Evolutionary conservation across 2,888 invertebrate species (phyloP), one percentile per base, ranked within the genome.

Genomic region (Orthosia cruda): DNA sequence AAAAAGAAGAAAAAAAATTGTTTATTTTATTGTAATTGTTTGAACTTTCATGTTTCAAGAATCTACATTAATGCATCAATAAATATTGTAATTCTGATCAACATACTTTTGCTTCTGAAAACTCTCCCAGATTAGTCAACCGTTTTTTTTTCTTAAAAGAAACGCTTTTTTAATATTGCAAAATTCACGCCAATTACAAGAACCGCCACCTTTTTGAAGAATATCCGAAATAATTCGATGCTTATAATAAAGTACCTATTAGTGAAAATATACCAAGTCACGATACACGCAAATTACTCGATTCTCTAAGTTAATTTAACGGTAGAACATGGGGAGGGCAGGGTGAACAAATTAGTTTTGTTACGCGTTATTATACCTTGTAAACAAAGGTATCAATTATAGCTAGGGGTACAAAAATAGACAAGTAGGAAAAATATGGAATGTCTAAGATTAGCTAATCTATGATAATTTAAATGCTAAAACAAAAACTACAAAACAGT

Each of bases 261-360:
- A 64, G 63, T 52, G 61, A 54, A 76, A 86, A 87, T 74, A 68
- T 77, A 67, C 65, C 57, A 9, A 82, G 78, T 87, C 87, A 87
- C 63, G 83, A 75, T 71, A 76, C 77, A 80, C 76, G 77, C 64
- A 75, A 80, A 78, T 81, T 72, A 84, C 77, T 77, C 66, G 76
- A 77, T 80, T 74, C 74, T 73, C 80, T 76, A 77, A 78, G 90
- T 90, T 91, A 88, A 91, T 91, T 91, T 89, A 87, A 86, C 86
- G 83, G 83, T 71, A 63, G 72, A 73, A 65, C 26, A 64, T 45
- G 62, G 70, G 72, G 66, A n/a, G 72, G 71, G 83, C 66, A 75
- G 52, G 84, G 80, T 66, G 74, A 58, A 74, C 75, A 83, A 90
- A 91, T 91, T 85, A 83, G 88, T 88, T 90, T 90, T 68, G 86